Evolutionary conservation across 2,113 vertebrate species (phyloP), one percentile per base, ranked within the genome.

Genomic region (Colaptes auratus): DNA sequence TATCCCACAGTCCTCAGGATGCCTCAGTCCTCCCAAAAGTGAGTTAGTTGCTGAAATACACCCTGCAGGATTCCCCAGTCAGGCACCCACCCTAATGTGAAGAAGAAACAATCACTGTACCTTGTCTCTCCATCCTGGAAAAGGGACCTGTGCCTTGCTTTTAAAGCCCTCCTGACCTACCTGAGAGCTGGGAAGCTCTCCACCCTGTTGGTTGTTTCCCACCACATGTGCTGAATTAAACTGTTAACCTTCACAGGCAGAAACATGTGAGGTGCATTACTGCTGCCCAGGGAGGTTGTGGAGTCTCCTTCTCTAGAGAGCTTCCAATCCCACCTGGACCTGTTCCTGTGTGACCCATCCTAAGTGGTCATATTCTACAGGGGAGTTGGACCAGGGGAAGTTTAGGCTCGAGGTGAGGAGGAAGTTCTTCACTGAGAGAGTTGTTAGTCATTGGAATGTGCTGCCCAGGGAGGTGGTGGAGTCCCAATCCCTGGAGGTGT

Each of bases 51-150:
- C 44, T 46, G 23, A 59, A 82, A 48, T 16, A 53, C 13, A 31
- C 31, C 35, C 78, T 53, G 52, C 27, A 52, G 48, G 15, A 63
- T 58, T 58, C 55, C 67, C 55, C 39, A 50, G 6, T 42, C 60
- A 30, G 24, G n/a, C 3, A 92, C 61, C n/a, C 42, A 86, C 3
- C 7, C 31, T 36, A 30, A 2, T 20, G 2, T 3, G 4, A 31
- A 28, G 12, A 42, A 9, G 39, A 79, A 46, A 0, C 3, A 15
- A 14, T 12, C 25, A 8, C 7, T 3, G 1, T 12, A 5, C 39
- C 58, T 7, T 42, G 20, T n/a, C 59, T 56, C 25, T 81, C 66
- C 30, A 3, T 23, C 12, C 3, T 3, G 18, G 58, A 18, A 25
- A 58, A 53, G 12, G 46, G 39, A 24, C 7, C 0, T 1, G 7